Percentiles rank a stretch among this genome's conserved stretches.
Conservation (phyloP, 2,888 invertebrate genomes). For the Zygothrica quintamaculata region DNA sequence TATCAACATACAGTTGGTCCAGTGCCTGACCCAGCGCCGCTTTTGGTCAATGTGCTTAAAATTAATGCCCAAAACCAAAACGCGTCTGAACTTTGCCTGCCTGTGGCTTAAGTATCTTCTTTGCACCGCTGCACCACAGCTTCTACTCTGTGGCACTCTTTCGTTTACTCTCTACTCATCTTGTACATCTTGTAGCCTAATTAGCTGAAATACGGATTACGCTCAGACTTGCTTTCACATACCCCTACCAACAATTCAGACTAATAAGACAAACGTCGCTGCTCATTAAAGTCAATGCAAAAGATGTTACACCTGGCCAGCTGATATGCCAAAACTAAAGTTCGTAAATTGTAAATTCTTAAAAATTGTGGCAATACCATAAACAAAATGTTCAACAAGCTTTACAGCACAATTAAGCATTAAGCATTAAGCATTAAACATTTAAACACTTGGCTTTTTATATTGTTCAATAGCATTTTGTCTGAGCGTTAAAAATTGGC, state of each 20-base stretch:
- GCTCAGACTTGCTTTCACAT: slow-evolving; percentile 15
- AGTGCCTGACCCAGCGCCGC: slow-evolving; percentile 65
- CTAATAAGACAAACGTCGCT: slow-evolving; percentile 55
- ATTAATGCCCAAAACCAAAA: slow-evolving; percentile 67
- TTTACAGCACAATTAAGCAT: slow-evolving; percentile 52
- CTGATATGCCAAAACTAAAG: slow-evolving; percentile 20
- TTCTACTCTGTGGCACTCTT: slow-evolving; percentile 13
- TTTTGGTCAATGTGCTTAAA: slow-evolving; percentile 73
- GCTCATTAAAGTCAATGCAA: slow-evolving; percentile 54
- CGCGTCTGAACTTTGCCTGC: slow-evolving; percentile 64
- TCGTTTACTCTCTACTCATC: slow-evolving; percentile 2
- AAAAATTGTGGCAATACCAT: slow-evolving; percentile 33
- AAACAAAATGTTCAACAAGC: slow-evolving; percentile 61
- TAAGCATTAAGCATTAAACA: too few relatives aligned
- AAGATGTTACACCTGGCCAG: slow-evolving; percentile 38
- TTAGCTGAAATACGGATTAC: slow-evolving; percentile 70
- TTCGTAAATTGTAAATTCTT: slow-evolving; percentile 20
- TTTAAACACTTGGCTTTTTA: slow-evolving; percentile 60
- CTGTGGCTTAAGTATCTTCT: slow-evolving; percentile 25
- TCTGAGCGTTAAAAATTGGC: slow-evolving; percentile 53
- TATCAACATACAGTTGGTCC: slow-evolving; percentile 17
- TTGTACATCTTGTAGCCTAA: slow-evolving; percentile 64
- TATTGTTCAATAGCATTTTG: slow-evolving; percentile 35
- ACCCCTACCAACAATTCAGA: slow-evolving; percentile 10
- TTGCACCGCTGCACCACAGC: too few relatives aligned